These are phyloP conservation scores for Lophotis ruficrista DNA, from an alignment of 2,113 vertebrate species.

Conservation along the genomic window DNA sequence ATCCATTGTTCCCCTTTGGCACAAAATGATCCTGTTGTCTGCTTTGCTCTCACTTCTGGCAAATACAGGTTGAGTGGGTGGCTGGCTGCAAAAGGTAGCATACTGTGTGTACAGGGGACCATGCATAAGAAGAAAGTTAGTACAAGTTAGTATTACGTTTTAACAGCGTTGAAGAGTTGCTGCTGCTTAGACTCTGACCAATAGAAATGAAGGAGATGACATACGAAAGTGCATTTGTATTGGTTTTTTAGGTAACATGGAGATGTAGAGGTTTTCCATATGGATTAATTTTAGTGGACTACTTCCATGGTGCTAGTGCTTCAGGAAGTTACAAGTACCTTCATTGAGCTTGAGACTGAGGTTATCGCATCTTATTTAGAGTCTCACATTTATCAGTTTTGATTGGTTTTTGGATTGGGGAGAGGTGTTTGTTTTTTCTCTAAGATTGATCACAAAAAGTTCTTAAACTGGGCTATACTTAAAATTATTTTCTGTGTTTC, in stretches of 20 bases:
- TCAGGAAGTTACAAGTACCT: neutral
- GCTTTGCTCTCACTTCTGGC: neutral
- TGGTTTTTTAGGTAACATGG: neutral
- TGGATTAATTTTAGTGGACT: neutral
- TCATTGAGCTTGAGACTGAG: neutral
- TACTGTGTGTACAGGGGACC: fast-evolving
- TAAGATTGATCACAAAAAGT: neutral
- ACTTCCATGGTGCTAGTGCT: neutral
- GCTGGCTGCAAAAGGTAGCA: neutral
- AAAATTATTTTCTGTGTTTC: neutral
- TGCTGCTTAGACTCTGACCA: neutral
- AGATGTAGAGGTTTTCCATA: neutral
- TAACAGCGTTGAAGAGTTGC: neutral
- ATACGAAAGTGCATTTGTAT: neutral
- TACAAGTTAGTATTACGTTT: neutral
- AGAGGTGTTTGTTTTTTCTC: neutral
- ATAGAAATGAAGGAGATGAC: neutral
- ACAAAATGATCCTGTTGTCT: neutral
- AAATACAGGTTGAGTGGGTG: neutral
- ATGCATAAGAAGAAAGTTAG: neutral
- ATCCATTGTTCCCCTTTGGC: neutral
- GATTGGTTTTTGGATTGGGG: neutral
- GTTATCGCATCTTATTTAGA: neutral
- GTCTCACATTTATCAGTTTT: neutral
- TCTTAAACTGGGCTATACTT: neutral